phyloP scores from a whole-genome alignment of 1,140 invertebrate genomes.

The Helicoverpa armigera region DNA sequence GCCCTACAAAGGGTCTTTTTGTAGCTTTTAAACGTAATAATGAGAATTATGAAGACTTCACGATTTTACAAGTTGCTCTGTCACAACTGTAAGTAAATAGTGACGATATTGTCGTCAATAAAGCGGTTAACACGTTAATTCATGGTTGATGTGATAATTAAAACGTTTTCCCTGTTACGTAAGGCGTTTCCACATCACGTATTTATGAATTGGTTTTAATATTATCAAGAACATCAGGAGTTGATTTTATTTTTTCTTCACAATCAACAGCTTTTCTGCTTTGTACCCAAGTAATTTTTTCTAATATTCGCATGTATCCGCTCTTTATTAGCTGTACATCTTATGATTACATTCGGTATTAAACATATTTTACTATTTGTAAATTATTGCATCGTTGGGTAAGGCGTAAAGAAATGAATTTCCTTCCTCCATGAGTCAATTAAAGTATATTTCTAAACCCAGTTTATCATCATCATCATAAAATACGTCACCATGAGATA shows the following conservation, averaged over 20 bases:
- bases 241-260: background rate
- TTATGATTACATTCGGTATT: no score
- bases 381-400: no score
- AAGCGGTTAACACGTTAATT: slow-evolving; percentile 36
- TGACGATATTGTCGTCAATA: slow-evolving; percentile 22
- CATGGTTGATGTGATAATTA: slow-evolving; percentile 41
- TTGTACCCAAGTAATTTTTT: no score
- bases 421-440: no score
- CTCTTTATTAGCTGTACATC: no score
- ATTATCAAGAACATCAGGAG: background rate
- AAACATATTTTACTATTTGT: no score
- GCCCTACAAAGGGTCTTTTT: background rate
- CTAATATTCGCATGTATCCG: no score
- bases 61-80: slow-evolving; percentile 27
- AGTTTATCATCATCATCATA: no score
- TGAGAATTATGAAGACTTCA: slow-evolving; percentile 29
- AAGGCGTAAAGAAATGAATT: no score
- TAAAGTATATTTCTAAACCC: no score
- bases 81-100: slow-evolving; percentile 3
- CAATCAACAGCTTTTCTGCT: background rate
- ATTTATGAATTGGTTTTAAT: background rate
- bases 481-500: no score
- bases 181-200: slow-evolving; percentile 29
- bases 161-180: slow-evolving; percentile 34
- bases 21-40: slow-evolving; percentile 7